Evolutionary conservation across 2,113 vertebrate species (phyloP), one percentile per base, ranked within the genome.

Genomic region (Corythaixoides concolor): DNA sequence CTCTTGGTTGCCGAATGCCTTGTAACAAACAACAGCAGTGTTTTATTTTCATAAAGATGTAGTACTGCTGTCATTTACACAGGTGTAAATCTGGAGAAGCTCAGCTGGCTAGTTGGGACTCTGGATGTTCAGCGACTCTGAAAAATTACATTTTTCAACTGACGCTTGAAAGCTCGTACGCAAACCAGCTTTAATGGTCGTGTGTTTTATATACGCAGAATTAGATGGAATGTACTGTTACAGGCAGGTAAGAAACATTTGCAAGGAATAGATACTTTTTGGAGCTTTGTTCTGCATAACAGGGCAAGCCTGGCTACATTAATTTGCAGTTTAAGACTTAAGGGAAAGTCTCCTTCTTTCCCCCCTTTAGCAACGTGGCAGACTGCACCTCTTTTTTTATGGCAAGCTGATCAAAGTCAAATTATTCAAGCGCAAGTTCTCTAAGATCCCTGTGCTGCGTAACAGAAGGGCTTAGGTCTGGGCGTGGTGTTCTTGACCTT

Each of bases 401-500:
- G 82, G 80, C 52, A 91, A 80, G 55, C 91, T 91, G 96, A 96
- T 96, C 94, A 94, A 94, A 97, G 93, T 86, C 77, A 95, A 91
- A 86, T 88, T 89, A 96, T 90, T 97, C 88, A 94, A 87, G 90
- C 15, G 23, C 35, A 77, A 74, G 53, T 60, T 88, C 84, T 92
- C 45, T 35, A 73, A 82, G 93, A 92, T 85, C 91, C 91, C 72
- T 35, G 35, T 85, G 96, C 81, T 69, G 68, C 18, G 4, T 92
- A 96, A 94, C 76, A 95, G 88, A 96, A 94, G 56, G 90, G 82
- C 66, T 97, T 95, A 85, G 88, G 76, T 88, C 81, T 92, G 97
- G 97, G 96, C 95, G 97, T 97, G 97, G 97, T 62, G 76, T 96
- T 95, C 86, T 93, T 97, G 95, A 97, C 87, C 95, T 97, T 97